A percentile compares a stretch with the other conserved stretches of the same genome.
Conservation (phyloP, 2,888 invertebrate genomes). For the Idaea dimidiata region DNA sequence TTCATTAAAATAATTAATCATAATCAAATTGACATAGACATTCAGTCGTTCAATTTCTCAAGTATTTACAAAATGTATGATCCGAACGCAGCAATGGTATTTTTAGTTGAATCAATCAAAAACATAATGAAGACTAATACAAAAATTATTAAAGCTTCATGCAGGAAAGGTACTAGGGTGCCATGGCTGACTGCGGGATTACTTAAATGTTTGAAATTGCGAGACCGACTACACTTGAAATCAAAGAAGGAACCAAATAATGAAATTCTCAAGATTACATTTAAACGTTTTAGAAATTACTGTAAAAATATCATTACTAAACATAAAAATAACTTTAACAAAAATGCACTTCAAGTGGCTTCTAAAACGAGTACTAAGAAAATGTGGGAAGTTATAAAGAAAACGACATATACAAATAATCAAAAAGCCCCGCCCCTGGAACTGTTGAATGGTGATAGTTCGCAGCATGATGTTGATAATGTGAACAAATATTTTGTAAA, state of each 20-base stretch:
- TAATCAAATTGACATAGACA: constrained; percentile 7
- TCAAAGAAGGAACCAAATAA: neutral
- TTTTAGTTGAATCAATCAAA: constrained; percentile 1
- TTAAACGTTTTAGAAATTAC: constrained; percentile 3
- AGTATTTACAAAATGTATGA: constrained; percentile 6
- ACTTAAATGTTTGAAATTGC: constrained; percentile 7
- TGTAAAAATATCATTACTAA: neutral
- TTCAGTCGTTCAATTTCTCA: constrained; percentile 1
- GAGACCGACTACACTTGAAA: constrained; percentile 9
- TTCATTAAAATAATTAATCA: constrained; percentile 7
- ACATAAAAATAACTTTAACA: constrained; percentile 4
- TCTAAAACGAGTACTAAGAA: constrained; percentile 4
- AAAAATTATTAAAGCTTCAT: neutral
- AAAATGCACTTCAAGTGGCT: constrained; percentile 1
- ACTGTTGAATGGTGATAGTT: neutral
- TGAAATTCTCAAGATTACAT: constrained; percentile 7
- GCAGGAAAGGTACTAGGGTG: constrained; percentile 5
- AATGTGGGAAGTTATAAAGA: constrained; percentile 9
- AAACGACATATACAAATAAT: constrained; percentile 4
- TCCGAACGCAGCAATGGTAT: constrained; percentile 4
- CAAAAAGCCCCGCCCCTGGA: neutral
- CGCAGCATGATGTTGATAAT: neutral
- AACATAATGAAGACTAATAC: constrained; percentile 3
- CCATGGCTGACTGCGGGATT: constrained; percentile 11
- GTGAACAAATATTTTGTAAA: constrained; percentile 5